Conservation (phyloP, 35 echinoderm and acorn worm species). For the Amphiura filiformis region DNA sequence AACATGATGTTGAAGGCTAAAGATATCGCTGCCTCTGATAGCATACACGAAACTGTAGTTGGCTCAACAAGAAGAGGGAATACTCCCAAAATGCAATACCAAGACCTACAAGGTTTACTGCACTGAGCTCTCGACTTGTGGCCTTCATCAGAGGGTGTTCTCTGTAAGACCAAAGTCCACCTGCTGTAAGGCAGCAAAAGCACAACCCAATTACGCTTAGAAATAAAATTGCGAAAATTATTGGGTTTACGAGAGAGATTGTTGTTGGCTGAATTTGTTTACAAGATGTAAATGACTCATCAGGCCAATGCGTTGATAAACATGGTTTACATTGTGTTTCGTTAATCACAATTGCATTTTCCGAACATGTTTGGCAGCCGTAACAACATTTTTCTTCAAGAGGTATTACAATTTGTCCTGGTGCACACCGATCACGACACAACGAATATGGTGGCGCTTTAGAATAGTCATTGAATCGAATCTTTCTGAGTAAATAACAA, state of each 20-base stretch:
- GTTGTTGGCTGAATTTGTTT: background rate
- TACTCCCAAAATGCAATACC: background rate
- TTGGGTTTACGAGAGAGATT: background rate
- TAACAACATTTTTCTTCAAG: background rate
- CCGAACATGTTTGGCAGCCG: background rate
- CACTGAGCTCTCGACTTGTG: slow-evolving; percentile 11
- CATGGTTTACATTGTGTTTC: background rate
- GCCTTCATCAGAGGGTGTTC: slow-evolving; percentile 12
- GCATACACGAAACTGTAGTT: background rate
- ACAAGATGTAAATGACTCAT: background rate
- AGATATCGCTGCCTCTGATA: background rate
- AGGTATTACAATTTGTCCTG: background rate
- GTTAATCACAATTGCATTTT: background rate
- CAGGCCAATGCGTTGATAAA: background rate
- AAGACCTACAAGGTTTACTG: background rate
- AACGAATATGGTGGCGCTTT: background rate
- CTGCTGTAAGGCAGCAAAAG: background rate
- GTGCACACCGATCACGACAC: slow-evolving; percentile 9
- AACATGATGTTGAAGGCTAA: slow-evolving; percentile 28
- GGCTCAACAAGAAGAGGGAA: background rate
- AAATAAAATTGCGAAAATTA: background rate
- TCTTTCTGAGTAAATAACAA: background rate
- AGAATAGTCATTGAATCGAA: background rate
- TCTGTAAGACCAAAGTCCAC: background rate
- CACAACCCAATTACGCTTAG: background rate